Base-by-base conservation (phyloP, 2,797 vertebrate genomes). In the Chaetophractus vellerosus region DNA sequence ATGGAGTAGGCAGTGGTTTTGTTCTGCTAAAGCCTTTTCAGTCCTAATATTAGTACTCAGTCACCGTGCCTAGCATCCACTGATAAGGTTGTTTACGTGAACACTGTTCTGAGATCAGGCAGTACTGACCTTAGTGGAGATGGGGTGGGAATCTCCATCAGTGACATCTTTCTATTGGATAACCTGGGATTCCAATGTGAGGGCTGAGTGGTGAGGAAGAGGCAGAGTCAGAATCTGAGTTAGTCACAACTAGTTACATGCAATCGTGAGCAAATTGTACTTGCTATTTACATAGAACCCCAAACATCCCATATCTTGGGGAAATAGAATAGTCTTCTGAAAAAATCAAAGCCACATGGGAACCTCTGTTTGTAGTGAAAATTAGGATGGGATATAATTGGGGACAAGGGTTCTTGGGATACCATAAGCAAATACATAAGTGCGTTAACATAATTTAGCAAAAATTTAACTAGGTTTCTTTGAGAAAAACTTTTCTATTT, bases 361-460 rank as follows among this genome's bases (percentile, higher is more conserved):
- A 71, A 48, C 2, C 28, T 89, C 55, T 41, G 68, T 33, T 59
- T 86, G 57, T 1, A 88, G 41, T 55, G 78, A 78, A 75, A 85
- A 79, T 78, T 52, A 48, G 33, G 36, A 83, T 10, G 78, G 38
- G 64, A 5, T 66, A 18, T 61, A 38, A 50, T 15, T 31, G 4
- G 57, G 31, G 26, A 64, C 14, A 66, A 66, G 52, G 5, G 19
- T 91, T 89, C 72, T 95, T 23, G 88, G 57, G 24, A 75, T 59
- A 81, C 11, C 3, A 10, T 78, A 71, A 80, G 19, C 45, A 74
- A 61, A 41, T 26, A 64, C 21, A 1, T 69, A 94, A 26, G 10
- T 55, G 0, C 14, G 5, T 76, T 87, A n/a, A 87, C 33, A 82
- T 57, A 93, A 87, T 96, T 88, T 38, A 95, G 81, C 61, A 68